Conservation (phyloP, 2,888 invertebrate genomes). For the Liopterus haemorrhoidalis region DNA sequence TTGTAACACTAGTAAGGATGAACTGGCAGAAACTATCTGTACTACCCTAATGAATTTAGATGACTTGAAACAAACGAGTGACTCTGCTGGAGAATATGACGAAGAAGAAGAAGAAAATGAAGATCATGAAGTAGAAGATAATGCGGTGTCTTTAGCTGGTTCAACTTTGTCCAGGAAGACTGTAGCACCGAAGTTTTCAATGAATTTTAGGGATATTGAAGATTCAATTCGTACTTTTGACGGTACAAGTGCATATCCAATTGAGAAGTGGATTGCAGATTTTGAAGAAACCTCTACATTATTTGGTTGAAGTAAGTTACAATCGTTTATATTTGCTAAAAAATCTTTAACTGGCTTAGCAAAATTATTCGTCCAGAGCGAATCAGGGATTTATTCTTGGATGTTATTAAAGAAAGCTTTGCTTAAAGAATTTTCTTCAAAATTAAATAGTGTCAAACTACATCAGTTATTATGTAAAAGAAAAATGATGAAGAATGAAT, state of each 20-base stretch:
- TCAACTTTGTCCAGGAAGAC: neutral
- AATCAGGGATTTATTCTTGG: slow-evolving; percentile 15
- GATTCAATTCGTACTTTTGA: slow-evolving; percentile 13
- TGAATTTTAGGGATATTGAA: slow-evolving; percentile 16
- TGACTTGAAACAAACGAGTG: neutral
- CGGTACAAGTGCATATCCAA: slow-evolving; percentile 7
- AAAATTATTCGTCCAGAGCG: slow-evolving; percentile 16
- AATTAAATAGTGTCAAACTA: slow-evolving; percentile 17
- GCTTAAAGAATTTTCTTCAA: slow-evolving; percentile 1
- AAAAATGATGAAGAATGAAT: slow-evolving; percentile 20
- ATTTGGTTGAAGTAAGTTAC: slow-evolving; percentile 17
- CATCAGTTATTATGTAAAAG: slow-evolving; percentile 16
- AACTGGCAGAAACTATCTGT: slow-evolving; percentile 3
- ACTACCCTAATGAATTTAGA: neutral
- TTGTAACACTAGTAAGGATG: slow-evolving; percentile 10
- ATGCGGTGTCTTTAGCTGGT: neutral
- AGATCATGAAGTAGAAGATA: neutral
- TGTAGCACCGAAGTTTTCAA: slow-evolving; percentile 3
- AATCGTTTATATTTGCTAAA: slow-evolving; percentile 19
- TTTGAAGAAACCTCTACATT: slow-evolving; percentile 20
- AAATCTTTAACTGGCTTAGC: slow-evolving; percentile 15
- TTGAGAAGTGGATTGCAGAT: slow-evolving; percentile 20
- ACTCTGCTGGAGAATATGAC: neutral
- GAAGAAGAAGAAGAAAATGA: slow-evolving; percentile 7
- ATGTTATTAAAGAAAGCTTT: slow-evolving; percentile 6